A percentile compares a stretch with the other conserved stretches of the same genome.
phyloP scores from a whole-genome alignment of 2,797 vertebrate genomes.

The Hipposideros larvatus region DNA sequence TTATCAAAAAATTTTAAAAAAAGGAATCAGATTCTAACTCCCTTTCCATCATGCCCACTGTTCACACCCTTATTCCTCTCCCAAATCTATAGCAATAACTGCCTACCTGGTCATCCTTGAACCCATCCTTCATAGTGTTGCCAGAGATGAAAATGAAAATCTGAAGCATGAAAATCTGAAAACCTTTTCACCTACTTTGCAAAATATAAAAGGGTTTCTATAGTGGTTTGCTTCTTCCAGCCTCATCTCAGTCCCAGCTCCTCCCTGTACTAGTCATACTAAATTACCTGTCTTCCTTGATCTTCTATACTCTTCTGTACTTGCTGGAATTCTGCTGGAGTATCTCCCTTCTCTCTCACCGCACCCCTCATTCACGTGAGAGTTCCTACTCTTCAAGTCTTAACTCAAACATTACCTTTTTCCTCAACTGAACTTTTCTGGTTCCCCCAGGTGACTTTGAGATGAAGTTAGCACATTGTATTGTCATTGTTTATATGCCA shows the following conservation, averaged over 20 bases:
- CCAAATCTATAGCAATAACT: neutral
- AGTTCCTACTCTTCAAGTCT: neutral
- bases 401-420: neutral
- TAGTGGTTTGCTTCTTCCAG: neutral
- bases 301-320: neutral
- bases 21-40: conserved; percentile 12
- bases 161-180: conserved; percentile 1
- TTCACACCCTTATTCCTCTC: conserved; percentile 23
- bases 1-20: neutral
- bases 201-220: neutral
- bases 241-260: neutral
- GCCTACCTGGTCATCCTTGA: neutral
- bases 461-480: neutral
- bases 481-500: neutral
- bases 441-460: neutral
- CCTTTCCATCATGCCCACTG: neutral
- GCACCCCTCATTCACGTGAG: neutral
- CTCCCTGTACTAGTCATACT: neutral
- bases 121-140: neutral
- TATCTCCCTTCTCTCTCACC: conserved; percentile 4
- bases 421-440: neutral
- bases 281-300: neutral
- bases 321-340: neutral
- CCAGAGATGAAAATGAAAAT: neutral
- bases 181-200: neutral